Evolutionary conservation across 1,140 invertebrate species (phyloP), one percentile per base, ranked within the genome.

Genomic region (Plutomurus gul): DNA sequence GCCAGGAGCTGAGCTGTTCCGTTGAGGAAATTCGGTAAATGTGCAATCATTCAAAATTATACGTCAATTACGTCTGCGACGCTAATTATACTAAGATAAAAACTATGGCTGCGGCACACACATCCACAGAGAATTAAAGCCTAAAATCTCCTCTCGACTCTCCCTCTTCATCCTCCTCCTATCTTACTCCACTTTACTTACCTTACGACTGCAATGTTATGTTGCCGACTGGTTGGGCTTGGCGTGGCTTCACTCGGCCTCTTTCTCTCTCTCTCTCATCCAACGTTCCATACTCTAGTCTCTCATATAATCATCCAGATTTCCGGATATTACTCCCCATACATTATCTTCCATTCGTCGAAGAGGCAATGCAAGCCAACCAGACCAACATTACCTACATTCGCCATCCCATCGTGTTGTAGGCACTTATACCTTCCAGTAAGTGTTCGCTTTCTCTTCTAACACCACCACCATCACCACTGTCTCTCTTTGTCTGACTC

Each of bases 41-140:
- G 76, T 75, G 80, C 76, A 81, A 81, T 81, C 76, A 78, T 78
- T 81, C 80, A 81, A 81, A 81, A 81, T 81, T 81, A 81, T 81
- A 81, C 80, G 80, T 81, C 80, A 81, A 81, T 81, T 81, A 81
- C 49, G 65, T 49, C 33, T 72, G 71, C 80, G 80, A 78, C 76
- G 76, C 80, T 81, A 81, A 81, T 81, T 81, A 78, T 78, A 75
- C 73, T 72, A 80, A 77, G 79, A 77, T 80, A 80, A 80, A 80
- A 80, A 80, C 79, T 51, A 71, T 75, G 78, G 78, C 70, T 76
- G 72, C 43, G 56, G 40, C 72, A 70, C 78, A 79, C 78, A 76
- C 73, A 80, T 80, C 78, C 78, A 80, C 78, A 39, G 78, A 80
- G 78, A 80, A 80, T 80, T 80, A 76, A 76, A 80, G 78, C 60